Percentiles rank a stretch among this genome's conserved stretches.
Evolutionary conservation across 92 coral and sea anemone species (phyloP).

Genomic region (Phenganax marumi): DNA sequence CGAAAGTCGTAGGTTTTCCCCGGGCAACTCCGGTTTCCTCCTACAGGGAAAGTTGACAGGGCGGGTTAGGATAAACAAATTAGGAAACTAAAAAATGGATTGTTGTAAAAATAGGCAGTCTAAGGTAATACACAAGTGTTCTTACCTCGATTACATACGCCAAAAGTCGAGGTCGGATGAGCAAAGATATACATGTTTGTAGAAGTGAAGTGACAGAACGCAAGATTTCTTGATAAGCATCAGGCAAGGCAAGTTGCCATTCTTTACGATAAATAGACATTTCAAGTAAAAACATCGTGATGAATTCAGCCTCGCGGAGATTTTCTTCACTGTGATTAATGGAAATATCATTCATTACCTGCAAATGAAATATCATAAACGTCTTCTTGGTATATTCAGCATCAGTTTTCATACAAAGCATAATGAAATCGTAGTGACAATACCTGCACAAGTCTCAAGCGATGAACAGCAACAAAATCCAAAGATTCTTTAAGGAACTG

Average conservation of each 20-base stretch:
- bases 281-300: slow-evolving; percentile 82
- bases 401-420: not conserved
- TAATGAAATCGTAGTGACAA: not conserved
- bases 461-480: slow-evolving; percentile 94
- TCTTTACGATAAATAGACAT: slow-evolving; percentile 76
- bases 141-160: slow-evolving; percentile 95
- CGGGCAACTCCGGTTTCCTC: too few species aligned
- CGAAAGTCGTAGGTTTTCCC: too few species aligned
- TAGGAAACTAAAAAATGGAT: too few species aligned
- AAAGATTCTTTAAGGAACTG: slow-evolving; percentile 89
- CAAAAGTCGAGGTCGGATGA: slow-evolving; percentile 87
- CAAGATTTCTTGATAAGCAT: slow-evolving; percentile 53
- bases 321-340: slow-evolving; percentile 66
- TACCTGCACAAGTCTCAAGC: slow-evolving; percentile 82
- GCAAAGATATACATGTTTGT: slow-evolving; percentile 86
- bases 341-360: slow-evolving; percentile 82
- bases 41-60: too few species aligned
- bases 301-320: slow-evolving; percentile 84
- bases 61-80: too few species aligned
- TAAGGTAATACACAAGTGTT: not conserved
- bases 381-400: too few species aligned
- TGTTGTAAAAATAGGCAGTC: too few species aligned
- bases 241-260: slow-evolving; percentile 88
- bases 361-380: not conserved
- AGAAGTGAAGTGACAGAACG: slow-evolving; percentile 54